Base-by-base conservation (phyloP, 2,888 invertebrate species). In the Sturmia bella region DNA sequence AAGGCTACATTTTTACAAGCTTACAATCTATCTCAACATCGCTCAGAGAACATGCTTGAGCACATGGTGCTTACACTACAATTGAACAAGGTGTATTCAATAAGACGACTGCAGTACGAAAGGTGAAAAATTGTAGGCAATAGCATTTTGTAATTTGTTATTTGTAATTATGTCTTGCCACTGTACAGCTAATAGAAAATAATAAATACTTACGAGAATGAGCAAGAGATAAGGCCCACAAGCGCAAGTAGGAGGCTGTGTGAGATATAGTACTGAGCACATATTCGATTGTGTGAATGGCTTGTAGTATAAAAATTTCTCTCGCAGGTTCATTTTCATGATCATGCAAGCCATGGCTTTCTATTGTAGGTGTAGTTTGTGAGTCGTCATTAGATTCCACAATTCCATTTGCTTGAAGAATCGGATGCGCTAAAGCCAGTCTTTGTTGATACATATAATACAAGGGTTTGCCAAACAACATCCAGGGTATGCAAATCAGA, bases 251-350 rank as follows among this genome's bases (percentile, higher is more conserved):
- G 0, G 98, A 98, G 0, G 99, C 99, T 0, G 99, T 99, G 89
- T 99, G 98, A 0, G 98, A 98, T 84, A 99, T 95, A 77, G 98
- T 98, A 87, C 98, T 98, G 84, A 99, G 93, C 84, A 98, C 97
- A 89, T 97, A 99, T 92, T 99, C 99, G 79, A 99, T 98, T 0
- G 99, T 99, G 91, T 99, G 98, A 87, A 99, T 99, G 32, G 94
- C 95, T 88, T 98, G 98, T 90, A 97, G 95, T 86, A 98, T 97
- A 92, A 97, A 95, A 84, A 98, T 91, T 90, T 98, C 98, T 84
- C 95, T 93, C 90, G 97, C 94, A 3, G 95, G 92, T 84, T 94
- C 96, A 1, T 91, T 90, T 84, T 91, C 92, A 50, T 88, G 90
- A 59, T 87, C 89, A 5, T 86, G 88, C 9, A 83, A 86, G 5